Base-by-base conservation (phyloP, 2,888 invertebrate genomes). In the Sympetrum striolatum region DNA sequence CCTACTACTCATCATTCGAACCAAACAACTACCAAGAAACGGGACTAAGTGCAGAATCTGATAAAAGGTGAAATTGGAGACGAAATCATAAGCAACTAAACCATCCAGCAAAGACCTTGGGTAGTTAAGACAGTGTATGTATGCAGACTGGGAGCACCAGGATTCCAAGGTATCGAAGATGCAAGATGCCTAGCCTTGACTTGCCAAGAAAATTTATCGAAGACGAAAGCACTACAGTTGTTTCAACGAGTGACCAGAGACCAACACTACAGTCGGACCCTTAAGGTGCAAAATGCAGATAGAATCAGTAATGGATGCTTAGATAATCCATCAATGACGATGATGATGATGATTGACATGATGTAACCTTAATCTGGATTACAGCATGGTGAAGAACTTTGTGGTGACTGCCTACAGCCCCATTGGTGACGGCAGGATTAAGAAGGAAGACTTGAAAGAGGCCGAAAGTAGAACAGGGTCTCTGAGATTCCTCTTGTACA, bases 391-490 rank as follows among this genome's bases (percentile, higher is more conserved):
- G 31, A 14, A 73, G 25, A 14, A 25, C 73, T 73, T 73, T 12
- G n/a, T 73, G 73, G 73, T 31, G 10, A 31, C 73, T 25, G 73
- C 25, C 73, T 31, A 25, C 25, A 73, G 73, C 73, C 25, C 73
- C 73, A 25, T 22, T 12, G 5, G 73, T 31, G 73, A 73, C 25
- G 73, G 73, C 73, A 80, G 80, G 31, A 60, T 44, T 90, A 53
- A 39, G 73, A 53, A 90, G 90, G 90, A 90, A 90, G 80, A 80
- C 73, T 90, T 80, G n/a, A 39, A 79, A 90, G 53, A 80, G 86
- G 86, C 86, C 86, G 86, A 86, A 35, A 86, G 73, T 73, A 25
- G 31, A 73, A 0, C 14, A 10, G 73, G 73, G 25, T 31, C 73
- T 31, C 73, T 31, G 14, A 25, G 73, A 25, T n/a, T 31, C 73